Conservation (phyloP, 2,113 vertebrate genomes). For the Pelecanus crispus region DNA sequence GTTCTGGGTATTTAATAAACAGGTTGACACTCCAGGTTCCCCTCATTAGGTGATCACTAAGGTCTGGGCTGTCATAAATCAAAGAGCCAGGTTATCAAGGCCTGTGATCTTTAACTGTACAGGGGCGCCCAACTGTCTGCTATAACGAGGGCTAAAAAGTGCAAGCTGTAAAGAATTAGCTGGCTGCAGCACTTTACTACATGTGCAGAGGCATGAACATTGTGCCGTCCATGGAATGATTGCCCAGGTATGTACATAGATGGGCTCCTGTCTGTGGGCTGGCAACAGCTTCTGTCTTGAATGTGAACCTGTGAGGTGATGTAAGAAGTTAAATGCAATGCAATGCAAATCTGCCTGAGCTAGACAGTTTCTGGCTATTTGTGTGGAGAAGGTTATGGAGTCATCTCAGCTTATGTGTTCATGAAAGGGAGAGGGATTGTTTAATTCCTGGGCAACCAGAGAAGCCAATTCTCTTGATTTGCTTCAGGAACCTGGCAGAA, state of each 20-base stretch:
- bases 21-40: constrained; percentile 92
- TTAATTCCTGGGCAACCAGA: background rate
- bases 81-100: constrained; percentile 93
- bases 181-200: background rate
- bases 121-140: constrained; percentile 97
- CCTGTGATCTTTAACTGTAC: constrained; percentile 93
- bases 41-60: constrained; percentile 95
- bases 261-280: background rate
- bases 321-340: background rate
- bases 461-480: background rate
- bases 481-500: background rate
- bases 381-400: background rate
- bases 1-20: constrained; percentile 98
- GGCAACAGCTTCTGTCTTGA: background rate
- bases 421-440: background rate
- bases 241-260: background rate
- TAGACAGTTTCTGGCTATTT: background rate
- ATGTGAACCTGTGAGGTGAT: background rate
- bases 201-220: background rate
- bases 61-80: constrained; percentile 88
- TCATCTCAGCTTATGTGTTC: background rate
- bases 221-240: background rate
- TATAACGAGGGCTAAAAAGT: constrained; percentile 76
- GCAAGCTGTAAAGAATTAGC: constrained; percentile 90
- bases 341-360: background rate